Conservation (phyloP, 2,888 invertebrate species). For the Tryphoninae sp. region DNA sequence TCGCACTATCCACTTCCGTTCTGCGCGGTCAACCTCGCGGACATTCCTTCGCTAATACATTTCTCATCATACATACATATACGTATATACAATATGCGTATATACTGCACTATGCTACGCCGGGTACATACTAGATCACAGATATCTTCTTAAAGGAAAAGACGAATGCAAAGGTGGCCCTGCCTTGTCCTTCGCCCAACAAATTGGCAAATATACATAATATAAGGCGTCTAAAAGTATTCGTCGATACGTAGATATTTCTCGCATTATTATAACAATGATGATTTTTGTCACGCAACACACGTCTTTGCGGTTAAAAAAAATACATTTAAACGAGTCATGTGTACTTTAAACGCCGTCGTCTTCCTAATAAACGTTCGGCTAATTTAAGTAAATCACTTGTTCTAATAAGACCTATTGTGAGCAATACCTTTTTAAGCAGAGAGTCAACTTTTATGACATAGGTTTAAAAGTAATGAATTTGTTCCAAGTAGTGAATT, state of each 20-base stretch:
- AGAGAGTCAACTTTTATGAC: background rate
- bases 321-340: background rate
- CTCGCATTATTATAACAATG: background rate
- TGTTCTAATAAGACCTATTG: background rate
- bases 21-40: slow-evolving; percentile 52
- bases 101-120: slow-evolving; percentile 3
- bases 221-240: background rate
- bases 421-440: background rate
- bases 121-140: slow-evolving; percentile 59
- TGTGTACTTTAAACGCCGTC: background rate
- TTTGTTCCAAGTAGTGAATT: background rate
- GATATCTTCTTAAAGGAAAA: slow-evolving; percentile 52
- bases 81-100: slow-evolving; percentile 8
- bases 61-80: slow-evolving; percentile 38
- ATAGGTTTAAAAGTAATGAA: background rate
- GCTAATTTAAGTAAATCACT: background rate
- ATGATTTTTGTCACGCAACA: background rate
- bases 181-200: slow-evolving; percentile 45
- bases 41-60: slow-evolving; percentile 53
- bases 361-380: background rate
- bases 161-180: slow-evolving; percentile 30
- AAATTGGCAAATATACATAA: slow-evolving; percentile 31
- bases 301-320: background rate
- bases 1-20: slow-evolving; percentile 44
- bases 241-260: background rate